phyloP scores from a whole-genome alignment of 30 jellyfish, hydroid and myxozoan genomes.

The Nemopilema nomurai region DNA sequence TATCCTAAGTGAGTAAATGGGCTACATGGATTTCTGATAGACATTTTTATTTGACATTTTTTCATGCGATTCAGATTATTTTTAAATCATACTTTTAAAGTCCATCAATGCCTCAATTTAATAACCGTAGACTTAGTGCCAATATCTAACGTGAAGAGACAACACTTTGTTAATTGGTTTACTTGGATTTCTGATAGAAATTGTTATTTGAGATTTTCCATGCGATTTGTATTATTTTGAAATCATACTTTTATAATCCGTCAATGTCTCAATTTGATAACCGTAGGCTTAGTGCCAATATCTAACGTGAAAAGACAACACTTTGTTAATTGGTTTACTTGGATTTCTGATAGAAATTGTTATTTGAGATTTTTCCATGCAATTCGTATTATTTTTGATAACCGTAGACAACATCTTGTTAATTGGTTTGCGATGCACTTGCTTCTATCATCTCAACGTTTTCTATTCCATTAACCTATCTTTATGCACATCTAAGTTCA shows the following conservation, averaged over 20 bases:
- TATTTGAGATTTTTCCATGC: neutral
- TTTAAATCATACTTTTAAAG: neutral
- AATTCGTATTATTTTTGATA: neutral
- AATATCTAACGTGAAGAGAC: neutral
- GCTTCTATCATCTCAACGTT: neutral
- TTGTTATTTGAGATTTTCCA: neutral
- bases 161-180: neutral
- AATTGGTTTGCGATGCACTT: neutral
- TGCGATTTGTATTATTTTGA: neutral
- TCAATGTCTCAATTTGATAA: neutral
- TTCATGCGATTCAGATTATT: neutral
- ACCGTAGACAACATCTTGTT: too few species aligned
- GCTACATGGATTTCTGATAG: neutral
- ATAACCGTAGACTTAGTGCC: neutral
- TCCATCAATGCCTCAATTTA: neutral
- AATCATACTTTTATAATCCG: neutral
- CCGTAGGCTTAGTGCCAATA: neutral
- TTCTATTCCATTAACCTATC: neutral
- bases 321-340: neutral
- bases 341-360: neutral
- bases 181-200: neutral
- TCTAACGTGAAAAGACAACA: neutral
- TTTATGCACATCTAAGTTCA: neutral
- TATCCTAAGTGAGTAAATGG: conserved; percentile 70
- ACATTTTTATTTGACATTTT: neutral